Percentiles rank a stretch among this genome's conserved stretches.
phyloP scores from a whole-genome alignment of 1,140 invertebrate species.

The Meteorus sp. region DNA sequence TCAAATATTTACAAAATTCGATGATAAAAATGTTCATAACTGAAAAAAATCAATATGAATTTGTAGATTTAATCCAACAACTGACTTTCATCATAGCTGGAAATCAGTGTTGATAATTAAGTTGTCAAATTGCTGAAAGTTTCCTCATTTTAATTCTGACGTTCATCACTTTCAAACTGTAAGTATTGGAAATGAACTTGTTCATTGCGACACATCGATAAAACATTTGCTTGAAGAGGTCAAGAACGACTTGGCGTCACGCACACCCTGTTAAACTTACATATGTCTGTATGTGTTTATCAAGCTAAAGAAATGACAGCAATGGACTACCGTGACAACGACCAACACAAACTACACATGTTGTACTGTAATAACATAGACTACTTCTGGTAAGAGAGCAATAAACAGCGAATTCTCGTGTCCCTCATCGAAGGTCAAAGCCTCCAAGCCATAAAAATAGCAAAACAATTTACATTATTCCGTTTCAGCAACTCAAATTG shows the following conservation, averaged over 20 bases:
- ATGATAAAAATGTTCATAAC: too few relatives aligned
- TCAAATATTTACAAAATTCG: too few relatives aligned
- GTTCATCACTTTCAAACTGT: too few relatives aligned
- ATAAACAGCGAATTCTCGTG: slow-evolving; percentile 6
- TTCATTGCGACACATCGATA: slow-evolving; percentile 18
- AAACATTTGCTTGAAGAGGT: slow-evolving; percentile 24
- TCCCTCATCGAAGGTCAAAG: slow-evolving; percentile 2
- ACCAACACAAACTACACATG: slow-evolving; percentile 15
- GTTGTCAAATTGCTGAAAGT: too few relatives aligned
- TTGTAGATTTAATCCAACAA: too few relatives aligned
- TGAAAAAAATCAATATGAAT: too few relatives aligned
- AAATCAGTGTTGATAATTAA: too few relatives aligned
- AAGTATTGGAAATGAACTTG: too few relatives aligned
- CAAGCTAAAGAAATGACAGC: slow-evolving; percentile 20
- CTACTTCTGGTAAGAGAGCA: too few relatives aligned
- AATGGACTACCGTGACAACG: slow-evolving; percentile 25
- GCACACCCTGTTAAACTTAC: slow-evolving; percentile 9
- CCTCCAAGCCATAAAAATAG: not conserved
- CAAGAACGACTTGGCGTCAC: slow-evolving; percentile 24
- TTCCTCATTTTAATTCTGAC: too few relatives aligned
- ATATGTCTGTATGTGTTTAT: too few relatives aligned
- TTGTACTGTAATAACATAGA: slow-evolving; percentile 14
- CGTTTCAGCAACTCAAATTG: not conserved
- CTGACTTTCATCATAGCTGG: too few relatives aligned
- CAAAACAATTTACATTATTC: not conserved